Evolutionary conservation across 92 coral and sea anemone genomes (phyloP).

Genomic region (Epizoanthus rinbou): DNA sequence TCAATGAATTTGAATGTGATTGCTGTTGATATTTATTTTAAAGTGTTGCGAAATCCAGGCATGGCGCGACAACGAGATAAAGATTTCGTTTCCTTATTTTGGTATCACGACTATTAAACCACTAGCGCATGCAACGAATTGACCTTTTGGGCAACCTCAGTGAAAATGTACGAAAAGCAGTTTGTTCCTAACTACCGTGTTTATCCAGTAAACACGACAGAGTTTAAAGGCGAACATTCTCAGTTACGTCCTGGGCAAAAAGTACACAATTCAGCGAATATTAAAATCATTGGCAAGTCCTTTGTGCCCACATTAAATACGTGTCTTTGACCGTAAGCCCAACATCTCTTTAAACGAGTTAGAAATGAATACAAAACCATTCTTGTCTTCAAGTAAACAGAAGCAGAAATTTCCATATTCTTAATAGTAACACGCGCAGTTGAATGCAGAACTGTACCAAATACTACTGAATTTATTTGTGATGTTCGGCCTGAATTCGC

Average conservation of each 20-base stretch:
- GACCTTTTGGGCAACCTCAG: neutral
- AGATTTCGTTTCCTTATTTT: slow-evolving; percentile 11
- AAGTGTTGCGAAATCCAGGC: slow-evolving; percentile 38
- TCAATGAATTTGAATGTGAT: slow-evolving; percentile 22
- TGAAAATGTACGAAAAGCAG: slow-evolving; percentile 33
- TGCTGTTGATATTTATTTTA: slow-evolving; percentile 23
- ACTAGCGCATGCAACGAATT: slow-evolving; percentile 17
- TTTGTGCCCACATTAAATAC: slow-evolving; percentile 16
- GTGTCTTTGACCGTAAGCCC: slow-evolving; percentile 14
- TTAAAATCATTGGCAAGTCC: slow-evolving; percentile 4
- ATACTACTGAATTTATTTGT: slow-evolving; percentile 25
- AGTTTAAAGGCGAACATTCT: slow-evolving; percentile 21
- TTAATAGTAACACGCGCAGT: neutral
- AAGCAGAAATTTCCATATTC: slow-evolving; percentile 6
- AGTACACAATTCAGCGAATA: slow-evolving; percentile 16
- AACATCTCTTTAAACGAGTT: neutral
- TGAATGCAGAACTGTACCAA: slow-evolving; percentile 33
- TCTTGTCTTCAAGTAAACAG: slow-evolving; percentile 1
- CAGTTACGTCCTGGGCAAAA: slow-evolving; percentile 3
- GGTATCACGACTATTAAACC: slow-evolving; percentile 5
- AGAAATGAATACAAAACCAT: neutral
- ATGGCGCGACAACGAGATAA: slow-evolving; percentile 11
- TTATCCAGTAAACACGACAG: slow-evolving; percentile 38
- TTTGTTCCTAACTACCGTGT: slow-evolving; percentile 19
- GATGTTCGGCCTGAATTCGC: slow-evolving; percentile 27